Evolutionary conservation across 2,888 invertebrate species (phyloP).

Genomic region (Theretra japonica): DNA sequence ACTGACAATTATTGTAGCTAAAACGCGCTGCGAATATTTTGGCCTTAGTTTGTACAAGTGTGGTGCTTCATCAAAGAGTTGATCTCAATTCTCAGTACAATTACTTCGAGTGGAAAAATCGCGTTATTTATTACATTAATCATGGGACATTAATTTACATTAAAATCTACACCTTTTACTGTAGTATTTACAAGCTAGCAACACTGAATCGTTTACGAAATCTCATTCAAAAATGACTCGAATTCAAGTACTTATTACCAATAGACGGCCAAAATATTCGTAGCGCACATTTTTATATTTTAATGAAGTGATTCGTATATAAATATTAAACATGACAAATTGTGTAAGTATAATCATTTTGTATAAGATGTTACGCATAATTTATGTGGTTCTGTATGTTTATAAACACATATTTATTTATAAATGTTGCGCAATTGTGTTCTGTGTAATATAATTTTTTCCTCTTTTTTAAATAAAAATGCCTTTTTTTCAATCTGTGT

Average conservation of each 20-base stretch:
- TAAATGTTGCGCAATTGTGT: constrained; percentile 79
- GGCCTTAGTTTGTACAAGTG: not conserved
- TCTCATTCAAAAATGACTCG: not conserved
- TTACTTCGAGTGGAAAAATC: not conserved
- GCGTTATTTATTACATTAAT: too few species aligned
- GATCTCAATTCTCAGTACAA: not conserved
- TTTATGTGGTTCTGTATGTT: constrained; percentile 67
- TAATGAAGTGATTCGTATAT: constrained; percentile 29
- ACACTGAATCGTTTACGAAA: not conserved
- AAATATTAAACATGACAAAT: constrained; percentile 30
- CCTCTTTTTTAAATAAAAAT: constrained; percentile 67
- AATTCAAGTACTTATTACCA: constrained; percentile 3
- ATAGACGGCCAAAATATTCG: constrained; percentile 37
- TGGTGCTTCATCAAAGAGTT: not conserved
- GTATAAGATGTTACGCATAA: constrained; percentile 66
- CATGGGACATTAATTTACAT: not conserved
- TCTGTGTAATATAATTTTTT: constrained; percentile 74
- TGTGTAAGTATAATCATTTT: constrained; percentile 29
- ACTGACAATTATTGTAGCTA: constrained; percentile 46
- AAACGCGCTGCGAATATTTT: constrained; percentile 58
- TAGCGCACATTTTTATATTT: constrained; percentile 32
- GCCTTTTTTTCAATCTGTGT: constrained; percentile 59
- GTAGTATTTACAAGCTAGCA: not conserved
- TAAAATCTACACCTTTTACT: not conserved
- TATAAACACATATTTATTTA: constrained; percentile 55